Conservation (phyloP, 2,113 vertebrate genomes). For the Atlantisia rogersi region DNA sequence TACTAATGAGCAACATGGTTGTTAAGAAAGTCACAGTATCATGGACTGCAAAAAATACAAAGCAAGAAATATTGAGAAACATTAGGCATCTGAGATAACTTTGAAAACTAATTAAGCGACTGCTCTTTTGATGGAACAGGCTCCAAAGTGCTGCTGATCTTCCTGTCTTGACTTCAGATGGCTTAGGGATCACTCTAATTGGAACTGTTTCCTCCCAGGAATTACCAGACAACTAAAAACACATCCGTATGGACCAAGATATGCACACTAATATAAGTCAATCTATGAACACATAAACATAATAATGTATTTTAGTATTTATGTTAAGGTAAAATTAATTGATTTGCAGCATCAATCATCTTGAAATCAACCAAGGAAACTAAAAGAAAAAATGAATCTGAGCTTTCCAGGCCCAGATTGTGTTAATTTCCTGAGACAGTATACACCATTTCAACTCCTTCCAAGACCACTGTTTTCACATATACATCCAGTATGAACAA, state of each 20-base stretch:
- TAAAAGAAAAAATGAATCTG: background rate
- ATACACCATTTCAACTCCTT: background rate
- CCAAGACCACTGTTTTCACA: background rate
- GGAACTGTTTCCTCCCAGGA: background rate
- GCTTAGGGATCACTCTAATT: background rate
- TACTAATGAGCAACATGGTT: background rate
- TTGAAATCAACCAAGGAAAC: background rate
- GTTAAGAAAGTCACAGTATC: background rate
- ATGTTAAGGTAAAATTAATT: background rate
- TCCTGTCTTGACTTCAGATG: background rate
- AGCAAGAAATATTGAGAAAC: background rate
- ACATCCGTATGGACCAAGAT: background rate
- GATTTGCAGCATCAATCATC: background rate
- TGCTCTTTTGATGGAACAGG: background rate
- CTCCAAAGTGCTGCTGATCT: background rate
- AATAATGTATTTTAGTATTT: background rate
- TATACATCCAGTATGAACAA: background rate
- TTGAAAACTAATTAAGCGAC: background rate
- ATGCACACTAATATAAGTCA: background rate
- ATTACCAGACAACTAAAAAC: background rate
- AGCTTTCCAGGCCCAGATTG: background rate
- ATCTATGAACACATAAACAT: background rate
- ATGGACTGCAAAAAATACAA: background rate
- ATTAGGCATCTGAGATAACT: background rate
- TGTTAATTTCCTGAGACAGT: background rate